Evolutionary conservation across 2,888 invertebrate genomes (phyloP).

Genomic region (Aporophyla lueneburgensis): DNA sequence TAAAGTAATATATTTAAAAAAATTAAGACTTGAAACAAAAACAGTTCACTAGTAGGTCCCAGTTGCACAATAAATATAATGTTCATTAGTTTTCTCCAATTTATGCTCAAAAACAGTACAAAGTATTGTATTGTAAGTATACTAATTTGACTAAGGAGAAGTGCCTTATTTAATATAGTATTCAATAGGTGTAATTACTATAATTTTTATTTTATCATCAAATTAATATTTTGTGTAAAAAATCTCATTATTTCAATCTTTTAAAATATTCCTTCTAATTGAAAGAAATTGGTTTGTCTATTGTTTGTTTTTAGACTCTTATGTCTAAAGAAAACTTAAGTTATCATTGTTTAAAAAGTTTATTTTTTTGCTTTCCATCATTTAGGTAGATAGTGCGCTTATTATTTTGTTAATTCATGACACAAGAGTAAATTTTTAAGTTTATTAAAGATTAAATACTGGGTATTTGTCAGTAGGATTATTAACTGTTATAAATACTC

Average conservation of each 20-base stretch:
- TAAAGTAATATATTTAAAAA: neutral
- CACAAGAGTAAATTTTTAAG: conserved; percentile 43
- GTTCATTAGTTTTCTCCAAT: conserved; percentile 13
- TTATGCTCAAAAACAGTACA: conserved; percentile 51
- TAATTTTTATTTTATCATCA: conserved; percentile 17
- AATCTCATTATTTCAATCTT: neutral
- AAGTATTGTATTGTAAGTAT: conserved; percentile 51
- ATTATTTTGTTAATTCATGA: conserved; percentile 39
- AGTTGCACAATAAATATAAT: conserved; percentile 1
- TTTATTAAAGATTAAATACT: conserved; percentile 42
- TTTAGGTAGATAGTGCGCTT: neutral
- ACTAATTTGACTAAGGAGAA: conserved; percentile 60
- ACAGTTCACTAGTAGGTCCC: conserved; percentile 26
- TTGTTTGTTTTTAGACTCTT: conserved; percentile 26
- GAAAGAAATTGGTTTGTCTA: conserved; percentile 42
- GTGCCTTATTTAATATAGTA: conserved; percentile 56
- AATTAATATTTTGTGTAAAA: conserved; percentile 17
- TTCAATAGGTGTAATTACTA: conserved; percentile 34
- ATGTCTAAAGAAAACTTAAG: conserved; percentile 15
- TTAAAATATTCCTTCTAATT: conserved; percentile 29
- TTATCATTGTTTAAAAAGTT: conserved; percentile 30
- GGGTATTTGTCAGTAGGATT: conserved; percentile 33
- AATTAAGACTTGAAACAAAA: neutral
- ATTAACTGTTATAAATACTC: conserved; percentile 21
- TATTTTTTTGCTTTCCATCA: neutral